These are phyloP conservation scores for Penaeus monodon DNA, from an alignment of 2,888 invertebrate genomes.

Conservation along the genomic window DNA sequence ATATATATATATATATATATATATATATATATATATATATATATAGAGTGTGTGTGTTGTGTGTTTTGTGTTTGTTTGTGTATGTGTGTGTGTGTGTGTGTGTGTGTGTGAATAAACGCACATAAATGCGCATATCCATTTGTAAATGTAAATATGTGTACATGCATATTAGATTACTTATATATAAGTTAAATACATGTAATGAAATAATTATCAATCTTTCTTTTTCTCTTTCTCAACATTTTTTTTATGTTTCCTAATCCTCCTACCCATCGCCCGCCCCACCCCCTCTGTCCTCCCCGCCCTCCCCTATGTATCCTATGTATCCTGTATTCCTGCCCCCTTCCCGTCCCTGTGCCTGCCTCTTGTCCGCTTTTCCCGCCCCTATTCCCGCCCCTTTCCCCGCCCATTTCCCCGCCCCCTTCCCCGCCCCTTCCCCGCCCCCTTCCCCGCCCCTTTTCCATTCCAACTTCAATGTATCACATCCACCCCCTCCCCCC, in stretches of 20 bases:
- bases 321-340: background rate
- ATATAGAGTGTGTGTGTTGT: background rate
- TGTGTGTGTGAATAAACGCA: background rate
- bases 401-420: too few species aligned
- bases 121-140: background rate
- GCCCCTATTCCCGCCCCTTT: too few species aligned
- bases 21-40: slow-evolving; percentile 2
- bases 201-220: background rate
- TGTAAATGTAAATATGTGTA: background rate
- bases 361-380: too few species aligned
- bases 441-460: too few species aligned
- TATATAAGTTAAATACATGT: background rate
- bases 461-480: too few species aligned
- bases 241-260: background rate
- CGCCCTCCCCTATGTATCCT: background rate
- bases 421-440: too few species aligned
- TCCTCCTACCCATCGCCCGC: background rate
- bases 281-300: too few species aligned
- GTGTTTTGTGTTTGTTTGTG: background rate
- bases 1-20: background rate
- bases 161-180: background rate
- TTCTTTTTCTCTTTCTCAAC: background rate
- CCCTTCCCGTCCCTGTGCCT: background rate
- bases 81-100: background rate
- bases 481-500: too few species aligned